A percentile compares a stretch with the other conserved stretches of the same genome.
Evolutionary conservation across 2,113 vertebrate genomes (phyloP).

Genomic region (Nicator chloris): DNA sequence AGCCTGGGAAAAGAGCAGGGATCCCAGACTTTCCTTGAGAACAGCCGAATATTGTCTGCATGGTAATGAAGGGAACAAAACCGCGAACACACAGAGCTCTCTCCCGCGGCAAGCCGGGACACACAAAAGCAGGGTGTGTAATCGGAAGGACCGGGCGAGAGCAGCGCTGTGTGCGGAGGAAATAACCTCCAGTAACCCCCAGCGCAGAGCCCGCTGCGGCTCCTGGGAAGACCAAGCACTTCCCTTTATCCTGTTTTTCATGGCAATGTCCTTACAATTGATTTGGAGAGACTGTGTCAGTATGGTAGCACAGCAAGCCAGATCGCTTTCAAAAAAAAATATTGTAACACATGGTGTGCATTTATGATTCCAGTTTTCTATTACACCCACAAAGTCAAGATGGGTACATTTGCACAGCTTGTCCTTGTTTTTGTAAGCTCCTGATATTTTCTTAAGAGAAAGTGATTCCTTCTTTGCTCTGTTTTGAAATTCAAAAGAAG

Average conservation of each 20-base stretch:
- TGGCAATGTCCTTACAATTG: background rate
- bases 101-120: background rate
- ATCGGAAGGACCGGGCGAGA: background rate
- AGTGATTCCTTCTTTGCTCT: background rate
- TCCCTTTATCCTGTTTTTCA: background rate
- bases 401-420: background rate
- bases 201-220: background rate
- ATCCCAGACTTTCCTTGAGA: conserved; percentile 64
- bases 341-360: background rate
- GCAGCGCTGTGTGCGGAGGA: background rate
- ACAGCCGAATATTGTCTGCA: conserved; percentile 52
- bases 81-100: background rate
- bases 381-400: background rate
- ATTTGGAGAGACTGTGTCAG: background rate
- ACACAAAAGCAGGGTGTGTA: background rate
- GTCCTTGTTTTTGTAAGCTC: background rate
- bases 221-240: background rate
- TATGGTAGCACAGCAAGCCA: background rate
- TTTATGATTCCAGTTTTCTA: background rate
- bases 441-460: background rate
- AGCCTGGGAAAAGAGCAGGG: conserved; percentile 71
- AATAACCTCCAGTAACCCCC: background rate
- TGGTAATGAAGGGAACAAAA: conserved; percentile 53
- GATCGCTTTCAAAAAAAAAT: background rate
- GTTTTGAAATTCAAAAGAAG: background rate